Evolutionary conservation across 2,113 vertebrate species (phyloP), one percentile per base, ranked within the genome.

Genomic region (Corythaixoides concolor): DNA sequence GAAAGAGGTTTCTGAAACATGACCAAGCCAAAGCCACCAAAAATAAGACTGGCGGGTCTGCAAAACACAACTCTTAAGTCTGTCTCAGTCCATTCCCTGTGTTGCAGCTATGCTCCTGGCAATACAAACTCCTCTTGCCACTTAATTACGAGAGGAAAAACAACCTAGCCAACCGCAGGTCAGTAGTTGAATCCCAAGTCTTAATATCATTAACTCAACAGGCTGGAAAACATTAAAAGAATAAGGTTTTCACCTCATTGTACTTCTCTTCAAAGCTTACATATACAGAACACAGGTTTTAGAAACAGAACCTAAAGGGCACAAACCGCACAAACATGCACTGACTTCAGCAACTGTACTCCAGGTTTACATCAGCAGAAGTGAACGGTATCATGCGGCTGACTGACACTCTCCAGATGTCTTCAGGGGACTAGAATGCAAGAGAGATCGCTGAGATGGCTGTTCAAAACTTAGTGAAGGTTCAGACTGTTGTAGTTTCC

Each of bases 1-100:
- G 94, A 97, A 90, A 49, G 88, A 79, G 85, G 86, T 97, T 97
- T 93, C 86, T 96, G 95, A 98, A 97, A 97, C 8, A 70, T 49
- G 55, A 96, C 95, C 96, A 92, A 98, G 88, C 95, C 90, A 90
- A 92, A 91, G 83, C 63, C 76, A 78, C 93, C 96, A 95, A 97
- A 97, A 97, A 93, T 97, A 97, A 96, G 88, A 43, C 60, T 79
- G 72, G 74, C 33, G 49, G 91, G 83, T 80, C 89, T 90, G 88
- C 79, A 90, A 90, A 97, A 97, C 89, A 96, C 77, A 97, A 94
- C 74, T 77, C 84, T 90, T 90, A 84, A 84, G 90, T 59, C 88
- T 95, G 85, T 82, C 88, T 96, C 49, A 47, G 70, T 67, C 84
- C 74, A 39, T 88, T 96, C 89, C 77, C 88, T 47, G 63, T 77